Base-by-base conservation (phyloP, 2,113 vertebrate genomes). In the Oxyura jamaicensis region DNA sequence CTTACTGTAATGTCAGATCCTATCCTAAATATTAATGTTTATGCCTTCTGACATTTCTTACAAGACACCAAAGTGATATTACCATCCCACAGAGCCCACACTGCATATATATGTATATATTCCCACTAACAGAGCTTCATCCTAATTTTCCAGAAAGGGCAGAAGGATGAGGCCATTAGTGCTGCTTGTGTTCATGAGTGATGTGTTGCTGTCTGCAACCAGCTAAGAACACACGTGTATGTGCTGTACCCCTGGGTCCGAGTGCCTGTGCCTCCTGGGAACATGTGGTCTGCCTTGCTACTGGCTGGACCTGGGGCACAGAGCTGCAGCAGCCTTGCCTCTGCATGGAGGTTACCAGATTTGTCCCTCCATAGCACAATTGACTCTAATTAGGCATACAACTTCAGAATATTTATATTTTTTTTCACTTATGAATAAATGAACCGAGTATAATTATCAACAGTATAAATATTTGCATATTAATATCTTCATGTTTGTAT, bases 281-380 rank as follows among this genome's bases (percentile, higher is more conserved):
- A 28, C 36, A 48, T 0, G 0, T 9, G 13, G 10, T 41, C 35
- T 42, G 26, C 33, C 67, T 41, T 13, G 9, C 11, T 36, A 1
- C 35, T 13, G 2, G 4, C 2, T 75, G n/a, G 1, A 82, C 11
- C 13, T 17, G 8, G 3, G 6, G 7, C 18, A 18, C 7, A 16
- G 48, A 83, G 13, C 28, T 60, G 48, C 73, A 80, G 42, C 28
- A 68, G 20, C 29, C 46, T 80, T 3, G 0, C 4, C 29, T 86
- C 56, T 56, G 10, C 21, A 48, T 33, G 55, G 5, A 55, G 18
- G 35, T 16, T 46, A 6, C 31, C 4, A 1, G 25, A 53, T 58
- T 78, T 3, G 2, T 10, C 25, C 33, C 39, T 69, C 3, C 29
- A 39, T 66, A 58, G n/a, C 41, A 63, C 10, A 50, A 62, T 7